Conservation (phyloP, 2,113 vertebrate genomes). For the Protobothrops flavoviridis region DNA sequence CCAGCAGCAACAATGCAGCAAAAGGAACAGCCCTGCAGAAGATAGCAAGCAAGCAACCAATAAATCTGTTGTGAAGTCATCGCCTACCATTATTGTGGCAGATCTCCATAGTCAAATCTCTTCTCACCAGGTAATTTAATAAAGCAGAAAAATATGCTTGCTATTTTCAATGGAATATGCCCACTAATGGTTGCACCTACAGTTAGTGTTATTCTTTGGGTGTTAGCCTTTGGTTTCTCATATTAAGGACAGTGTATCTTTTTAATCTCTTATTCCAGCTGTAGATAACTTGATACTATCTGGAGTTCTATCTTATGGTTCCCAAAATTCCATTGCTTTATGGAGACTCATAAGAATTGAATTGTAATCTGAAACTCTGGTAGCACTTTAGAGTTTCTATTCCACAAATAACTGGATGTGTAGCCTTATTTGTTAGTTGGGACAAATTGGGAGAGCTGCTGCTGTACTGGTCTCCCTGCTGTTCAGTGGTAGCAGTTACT, state of each 20-base stretch:
- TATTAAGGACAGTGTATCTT: neutral
- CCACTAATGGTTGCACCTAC: neutral
- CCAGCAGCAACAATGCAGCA: conserved; percentile 50
- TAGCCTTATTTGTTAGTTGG: neutral
- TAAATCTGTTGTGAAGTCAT: conserved; percentile 69
- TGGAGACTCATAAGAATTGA: neutral
- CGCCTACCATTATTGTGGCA: conserved; percentile 73
- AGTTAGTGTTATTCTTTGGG: neutral
- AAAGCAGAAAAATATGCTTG: neutral
- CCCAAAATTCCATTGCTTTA: neutral
- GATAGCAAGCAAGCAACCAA: conserved; percentile 56
- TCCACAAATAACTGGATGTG: neutral
- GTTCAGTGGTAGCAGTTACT: neutral
- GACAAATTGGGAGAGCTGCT: neutral
- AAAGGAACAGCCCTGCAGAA: conserved; percentile 49
- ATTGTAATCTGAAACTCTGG: neutral
- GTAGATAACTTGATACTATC: neutral
- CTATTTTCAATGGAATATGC: rapidly evolving
- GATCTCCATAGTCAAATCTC: conserved; percentile 77
- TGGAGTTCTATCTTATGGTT: neutral
- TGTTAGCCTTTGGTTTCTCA: neutral
- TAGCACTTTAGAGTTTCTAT: neutral
- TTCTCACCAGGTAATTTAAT: conserved; percentile 72
- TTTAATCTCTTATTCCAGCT: neutral
- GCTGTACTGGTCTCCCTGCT: neutral